These are phyloP conservation scores for Centroberyx gerrardi DNA, from an alignment of 2,797 vertebrate genomes.

Conservation along the genomic window DNA sequence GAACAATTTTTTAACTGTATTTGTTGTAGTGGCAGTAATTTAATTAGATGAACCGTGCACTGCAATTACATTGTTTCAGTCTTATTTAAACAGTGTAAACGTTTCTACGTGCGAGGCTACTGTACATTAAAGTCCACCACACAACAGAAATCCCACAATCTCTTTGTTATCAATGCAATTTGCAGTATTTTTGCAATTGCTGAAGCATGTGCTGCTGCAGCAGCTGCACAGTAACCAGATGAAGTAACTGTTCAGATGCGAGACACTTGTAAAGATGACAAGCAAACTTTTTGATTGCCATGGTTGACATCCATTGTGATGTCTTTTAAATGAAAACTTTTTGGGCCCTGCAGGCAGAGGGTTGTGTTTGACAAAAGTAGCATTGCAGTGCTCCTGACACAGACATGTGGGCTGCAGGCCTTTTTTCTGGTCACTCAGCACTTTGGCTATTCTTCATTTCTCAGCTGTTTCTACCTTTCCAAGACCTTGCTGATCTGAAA, in stretches of 20 bases:
- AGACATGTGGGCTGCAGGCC: conserved; percentile 69
- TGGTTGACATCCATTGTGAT: conserved; percentile 58
- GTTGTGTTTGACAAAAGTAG: conserved; percentile 68
- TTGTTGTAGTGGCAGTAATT: background rate
- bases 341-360: conserved; percentile 49
- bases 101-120: background rate
- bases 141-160: conserved; percentile 9
- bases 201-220: conserved; percentile 32
- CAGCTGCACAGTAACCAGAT: conserved; percentile 46
- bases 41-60: background rate
- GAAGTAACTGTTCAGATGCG: background rate
- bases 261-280: conserved; percentile 46
- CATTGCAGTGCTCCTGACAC: conserved; percentile 70
- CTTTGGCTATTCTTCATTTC: conserved; percentile 72
- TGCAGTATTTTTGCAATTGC: conserved; percentile 56
- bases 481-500: conserved; percentile 70
- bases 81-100: conserved; percentile 24
- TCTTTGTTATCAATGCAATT: conserved; percentile 27
- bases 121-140: conserved; percentile 16
- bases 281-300: conserved; percentile 64
- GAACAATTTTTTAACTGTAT: conserved; percentile 24
- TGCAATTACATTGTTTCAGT: conserved; percentile 20
- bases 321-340: conserved; percentile 58
- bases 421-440: conserved; percentile 79
- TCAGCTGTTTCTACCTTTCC: conserved; percentile 68